Percentiles rank a stretch among this genome's conserved stretches.
These are phyloP conservation scores for Scortum barcoo DNA, from an alignment of 2,113 vertebrate species.

Conservation along the genomic window DNA sequence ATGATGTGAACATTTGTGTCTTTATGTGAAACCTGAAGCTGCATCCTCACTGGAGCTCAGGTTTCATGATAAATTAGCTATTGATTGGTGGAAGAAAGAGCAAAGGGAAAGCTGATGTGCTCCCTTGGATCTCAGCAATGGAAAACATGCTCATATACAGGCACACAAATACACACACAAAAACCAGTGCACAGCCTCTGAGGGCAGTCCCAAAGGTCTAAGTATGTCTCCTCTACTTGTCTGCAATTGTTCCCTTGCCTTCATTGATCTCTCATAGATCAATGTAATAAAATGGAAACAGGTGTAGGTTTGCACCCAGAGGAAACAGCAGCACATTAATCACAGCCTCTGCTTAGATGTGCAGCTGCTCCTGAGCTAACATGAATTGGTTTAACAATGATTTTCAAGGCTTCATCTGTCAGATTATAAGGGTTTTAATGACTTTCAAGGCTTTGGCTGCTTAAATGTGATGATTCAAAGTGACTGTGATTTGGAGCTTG, in stretches of 20 bases:
- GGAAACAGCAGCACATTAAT: constrained; percentile 59
- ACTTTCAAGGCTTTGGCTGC: constrained; percentile 5
- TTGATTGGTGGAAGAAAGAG: constrained; percentile 48
- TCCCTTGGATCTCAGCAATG: constrained; percentile 10
- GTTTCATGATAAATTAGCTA: constrained; percentile 37
- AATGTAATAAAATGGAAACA: constrained; percentile 69
- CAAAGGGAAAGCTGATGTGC: constrained; percentile 3
- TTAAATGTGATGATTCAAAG: constrained; percentile 17
- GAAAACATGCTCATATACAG: neutral
- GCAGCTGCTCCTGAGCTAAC: neutral
- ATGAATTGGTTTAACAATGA: constrained; percentile 38
- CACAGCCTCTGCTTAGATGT: constrained; percentile 24
- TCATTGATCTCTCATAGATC: constrained; percentile 67
- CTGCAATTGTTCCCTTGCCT: constrained; percentile 54
- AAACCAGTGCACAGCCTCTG: constrained; percentile 21
- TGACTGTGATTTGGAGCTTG: constrained; percentile 2
- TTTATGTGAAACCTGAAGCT: neutral
- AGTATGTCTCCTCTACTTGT: constrained; percentile 49
- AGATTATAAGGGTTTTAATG: constrained; percentile 33
- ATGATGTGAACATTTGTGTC: neutral
- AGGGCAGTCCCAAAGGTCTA: constrained; percentile 33
- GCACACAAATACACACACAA: constrained; percentile 10
- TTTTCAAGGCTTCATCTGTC: constrained; percentile 43
- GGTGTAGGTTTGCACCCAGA: constrained; percentile 61
- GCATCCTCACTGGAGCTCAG: neutral